A percentile compares a stretch with the other conserved stretches of the same genome.
Evolutionary conservation across 2,888 invertebrate species (phyloP).

Genomic region (Tholera decimalis): DNA sequence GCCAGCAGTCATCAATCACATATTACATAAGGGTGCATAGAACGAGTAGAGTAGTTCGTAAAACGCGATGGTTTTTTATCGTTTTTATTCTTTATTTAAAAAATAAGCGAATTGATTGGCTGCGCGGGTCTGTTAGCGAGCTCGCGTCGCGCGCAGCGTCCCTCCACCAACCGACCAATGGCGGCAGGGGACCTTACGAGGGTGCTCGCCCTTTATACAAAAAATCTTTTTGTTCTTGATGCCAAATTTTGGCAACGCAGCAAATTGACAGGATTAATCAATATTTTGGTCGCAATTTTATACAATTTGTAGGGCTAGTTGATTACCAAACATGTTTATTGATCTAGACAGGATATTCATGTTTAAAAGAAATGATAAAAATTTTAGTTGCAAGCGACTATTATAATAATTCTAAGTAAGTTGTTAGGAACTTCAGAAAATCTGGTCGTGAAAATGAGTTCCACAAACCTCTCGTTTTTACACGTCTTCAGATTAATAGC

Average conservation of each 20-base stretch:
- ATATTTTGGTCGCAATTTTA: slow-evolving; percentile 44
- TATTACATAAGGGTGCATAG: slow-evolving; percentile 77
- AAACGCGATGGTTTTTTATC: slow-evolving; percentile 84
- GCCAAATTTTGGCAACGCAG: slow-evolving; percentile 59
- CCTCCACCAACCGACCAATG: slow-evolving; percentile 80
- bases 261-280: slow-evolving; percentile 52
- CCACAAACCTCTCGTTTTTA: not conserved
- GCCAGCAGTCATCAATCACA: slow-evolving; percentile 55
- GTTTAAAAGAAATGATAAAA: not conserved
- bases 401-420: not conserved
- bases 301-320: not conserved
- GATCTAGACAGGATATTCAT: not conserved
- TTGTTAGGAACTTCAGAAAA: slow-evolving; percentile 2
- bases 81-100: slow-evolving; percentile 90
- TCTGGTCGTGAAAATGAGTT: not conserved
- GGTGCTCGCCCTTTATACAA: slow-evolving; percentile 86
- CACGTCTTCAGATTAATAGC: not conserved
- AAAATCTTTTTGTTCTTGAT: slow-evolving; percentile 62
- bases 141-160: slow-evolving; percentile 77
- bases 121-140: slow-evolving; percentile 79
- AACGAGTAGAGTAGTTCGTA: slow-evolving; percentile 68
- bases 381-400: not conserved
- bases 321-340: not conserved
- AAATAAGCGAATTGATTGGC: slow-evolving; percentile 90
- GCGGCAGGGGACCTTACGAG: slow-evolving; percentile 72